These are phyloP conservation scores for Asbolus verrucosus DNA, from an alignment of 1,140 invertebrate genomes.

Conservation along the genomic window DNA sequence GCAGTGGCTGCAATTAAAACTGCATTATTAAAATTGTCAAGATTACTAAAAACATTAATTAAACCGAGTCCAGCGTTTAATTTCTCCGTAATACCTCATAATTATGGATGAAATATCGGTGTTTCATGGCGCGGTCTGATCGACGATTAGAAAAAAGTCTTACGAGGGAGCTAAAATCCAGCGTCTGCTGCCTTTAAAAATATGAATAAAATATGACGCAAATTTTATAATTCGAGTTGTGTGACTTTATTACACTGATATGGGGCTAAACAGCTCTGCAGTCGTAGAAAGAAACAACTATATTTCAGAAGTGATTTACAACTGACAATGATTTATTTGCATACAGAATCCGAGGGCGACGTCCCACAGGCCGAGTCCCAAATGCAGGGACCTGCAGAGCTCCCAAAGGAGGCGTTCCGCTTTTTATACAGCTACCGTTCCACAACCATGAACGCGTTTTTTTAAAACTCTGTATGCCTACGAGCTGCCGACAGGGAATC, in stretches of 20 bases:
- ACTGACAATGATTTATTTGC: slow-evolving; percentile 62
- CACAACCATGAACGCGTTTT: slow-evolving; percentile 44
- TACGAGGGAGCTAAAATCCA: too few species aligned
- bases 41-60: slow-evolving; percentile 38
- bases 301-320: slow-evolving; percentile 62
- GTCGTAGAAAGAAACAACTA: slow-evolving; percentile 58
- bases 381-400: slow-evolving; percentile 43
- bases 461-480: slow-evolving; percentile 11
- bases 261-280: slow-evolving; percentile 54
- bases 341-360: slow-evolving; percentile 54
- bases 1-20: slow-evolving; percentile 36
- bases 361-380: slow-evolving; percentile 46
- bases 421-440: slow-evolving; percentile 50
- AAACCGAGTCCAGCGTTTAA: slow-evolving; percentile 13
- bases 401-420: slow-evolving; percentile 50
- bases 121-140: too few species aligned
- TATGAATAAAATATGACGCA: slow-evolving; percentile 1
- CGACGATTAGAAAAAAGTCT: too few species aligned
- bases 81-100: slow-evolving; percentile 15
- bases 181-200: slow-evolving; percentile 4
- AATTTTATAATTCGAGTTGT: slow-evolving; percentile 58
- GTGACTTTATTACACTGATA: slow-evolving; percentile 58
- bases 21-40: slow-evolving; percentile 43
- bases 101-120: slow-evolving; percentile 11
- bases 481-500: slow-evolving; percentile 1